Conservation (phyloP, 2,888 invertebrate species). For the Phragmatobia fuliginosa region DNA sequence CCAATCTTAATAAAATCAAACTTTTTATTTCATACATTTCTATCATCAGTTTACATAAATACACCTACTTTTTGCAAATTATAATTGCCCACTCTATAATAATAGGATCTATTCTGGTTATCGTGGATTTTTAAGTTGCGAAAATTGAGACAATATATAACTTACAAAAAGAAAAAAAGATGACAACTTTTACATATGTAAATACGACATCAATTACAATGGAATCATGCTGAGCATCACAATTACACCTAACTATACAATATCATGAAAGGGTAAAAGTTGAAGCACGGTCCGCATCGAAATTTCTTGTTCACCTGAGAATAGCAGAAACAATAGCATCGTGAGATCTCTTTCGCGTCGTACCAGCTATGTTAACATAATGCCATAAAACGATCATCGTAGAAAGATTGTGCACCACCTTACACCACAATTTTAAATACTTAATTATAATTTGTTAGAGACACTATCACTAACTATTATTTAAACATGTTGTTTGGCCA, state of each 20-base stretch:
- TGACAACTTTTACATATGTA: constrained; percentile 56
- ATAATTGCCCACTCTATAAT: background rate
- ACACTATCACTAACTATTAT: background rate
- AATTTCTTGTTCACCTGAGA: constrained; percentile 74
- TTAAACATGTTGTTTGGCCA: constrained; percentile 25
- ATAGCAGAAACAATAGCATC: constrained; percentile 79
- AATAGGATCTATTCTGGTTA: background rate
- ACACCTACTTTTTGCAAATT: background rate
- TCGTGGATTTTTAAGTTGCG: background rate
- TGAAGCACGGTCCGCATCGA: constrained; percentile 67
- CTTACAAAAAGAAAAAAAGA: constrained; percentile 16
- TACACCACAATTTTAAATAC: constrained; percentile 19
- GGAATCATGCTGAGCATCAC: constrained; percentile 66
- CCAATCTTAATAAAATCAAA: too few species aligned
- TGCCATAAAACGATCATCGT: constrained; percentile 60
- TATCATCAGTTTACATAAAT: too few species aligned
- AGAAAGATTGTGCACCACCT: constrained; percentile 52
- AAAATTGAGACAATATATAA: background rate
- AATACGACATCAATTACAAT: constrained; percentile 48
- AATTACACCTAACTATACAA: constrained; percentile 68
- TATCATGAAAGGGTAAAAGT: constrained; percentile 78
- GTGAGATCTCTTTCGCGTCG: constrained; percentile 77
- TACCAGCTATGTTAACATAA: constrained; percentile 62
- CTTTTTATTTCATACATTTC: too few species aligned
- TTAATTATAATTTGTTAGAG: constrained; percentile 9